Evolutionary conservation across 2,113 vertebrate species (phyloP), one percentile per base, ranked within the genome.

Genomic region (Sarotherodon lohbergeri): DNA sequence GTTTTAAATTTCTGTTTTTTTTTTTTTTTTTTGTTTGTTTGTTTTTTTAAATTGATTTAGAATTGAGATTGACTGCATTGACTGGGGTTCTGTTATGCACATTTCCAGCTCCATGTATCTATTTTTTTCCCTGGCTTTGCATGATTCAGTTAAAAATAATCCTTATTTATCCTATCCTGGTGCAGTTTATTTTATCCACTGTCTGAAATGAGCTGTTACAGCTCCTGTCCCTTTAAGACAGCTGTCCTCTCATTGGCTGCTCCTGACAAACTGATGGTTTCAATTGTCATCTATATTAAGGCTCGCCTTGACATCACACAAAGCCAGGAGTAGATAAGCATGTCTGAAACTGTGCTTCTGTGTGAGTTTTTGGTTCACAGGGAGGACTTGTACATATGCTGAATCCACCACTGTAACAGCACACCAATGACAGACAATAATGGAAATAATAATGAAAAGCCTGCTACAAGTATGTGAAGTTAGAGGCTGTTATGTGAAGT

Each of bases 401-500:
- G 22, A 5, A 46, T 73, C 22, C 68, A 48, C 68, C 0, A 46
- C 13, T 73, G 41, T 73, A 46, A 73, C 39, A 73, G 41, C 36
- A 46, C 41, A 73, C 5, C 22, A 27, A 17, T 4, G 71, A 78
- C 27, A 29, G 41, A 27, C 17, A 11, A 54, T 36, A 36, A 17
- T 79, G 24, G 48, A 56, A 29, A 2, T 3, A 57, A 82, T 63
- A 54, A 36, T 83, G 85, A 2, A 39, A 55, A 46, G 13, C 57
- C 82, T 85, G 82, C 57, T 50, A 5, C 14, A 55, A 86, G 16
- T 68, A 59, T 24, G 57, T 84, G 66, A 84, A 86, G 6, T 29
- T 41, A 76, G 61, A 81, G 61, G 43, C 19, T 48, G 48, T 81
- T 61, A 36, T 87, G 61, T 90, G 80, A 83, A 79, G 52, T 78